phyloP scores from a whole-genome alignment of 2,888 invertebrate genomes.

The Leucophora obtusa region DNA sequence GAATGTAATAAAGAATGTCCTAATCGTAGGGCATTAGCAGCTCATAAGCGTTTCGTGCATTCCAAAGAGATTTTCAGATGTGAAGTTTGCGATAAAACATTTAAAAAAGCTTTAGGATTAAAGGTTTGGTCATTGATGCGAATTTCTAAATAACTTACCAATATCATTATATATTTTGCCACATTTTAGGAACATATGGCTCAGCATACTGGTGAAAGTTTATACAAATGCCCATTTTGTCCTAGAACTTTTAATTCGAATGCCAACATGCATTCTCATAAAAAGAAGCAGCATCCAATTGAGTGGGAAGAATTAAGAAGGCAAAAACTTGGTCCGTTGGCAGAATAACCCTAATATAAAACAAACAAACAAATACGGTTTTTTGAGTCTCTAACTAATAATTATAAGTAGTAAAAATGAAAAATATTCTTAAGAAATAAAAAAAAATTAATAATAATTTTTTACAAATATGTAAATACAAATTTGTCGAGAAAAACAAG shows the following conservation, averaged over 20 bases:
- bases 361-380: no score
- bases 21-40: slow-evolving; percentile 75
- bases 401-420: no score
- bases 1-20: slow-evolving; percentile 76
- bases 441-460: no score
- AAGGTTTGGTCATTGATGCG: slow-evolving; percentile 67
- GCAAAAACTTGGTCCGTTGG: slow-evolving; percentile 70
- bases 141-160: not conserved
- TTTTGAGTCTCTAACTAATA: no score
- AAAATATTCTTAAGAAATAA: no score
- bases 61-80: slow-evolving; percentile 72
- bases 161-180: not conserved
- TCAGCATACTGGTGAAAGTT: slow-evolving; percentile 77
- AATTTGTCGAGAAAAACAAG: no score
- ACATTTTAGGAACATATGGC: slow-evolving; percentile 76
- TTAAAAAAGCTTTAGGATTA: slow-evolving; percentile 76
- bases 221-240: slow-evolving; percentile 77
- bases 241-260: slow-evolving; percentile 77
- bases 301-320: slow-evolving; percentile 69
- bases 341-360: no score
- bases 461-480: no score
- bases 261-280: slow-evolving; percentile 78
- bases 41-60: slow-evolving; percentile 76
- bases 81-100: slow-evolving; percentile 76
- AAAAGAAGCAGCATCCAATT: slow-evolving; percentile 75